Evolutionary conservation across 2,888 invertebrate genomes (phyloP), one percentile per base, ranked within the genome.

Genomic region (Myopa tessellatipennis): DNA sequence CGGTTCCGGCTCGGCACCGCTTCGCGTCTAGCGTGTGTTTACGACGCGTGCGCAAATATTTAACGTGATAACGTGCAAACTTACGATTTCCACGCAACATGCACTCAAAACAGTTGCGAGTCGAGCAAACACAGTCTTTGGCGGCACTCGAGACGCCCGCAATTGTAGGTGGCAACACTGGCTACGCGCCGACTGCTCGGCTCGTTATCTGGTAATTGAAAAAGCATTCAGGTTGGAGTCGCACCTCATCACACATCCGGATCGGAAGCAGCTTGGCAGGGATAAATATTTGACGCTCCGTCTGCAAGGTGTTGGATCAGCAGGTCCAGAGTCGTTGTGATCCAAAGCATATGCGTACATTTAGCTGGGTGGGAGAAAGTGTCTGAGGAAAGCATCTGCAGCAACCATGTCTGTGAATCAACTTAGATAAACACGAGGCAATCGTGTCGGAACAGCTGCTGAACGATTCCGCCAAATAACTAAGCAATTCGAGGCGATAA

Each of bases 41-140:
- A 77, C 76, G 77, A 74, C 80, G 78, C 78, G 80, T 80, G 80
- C 76, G 78, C 78, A 77, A 80, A 77, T 80, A 80, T 80, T 80
- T 80, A 77, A 78, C 77, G 70, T 78, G 77, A 76, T 77, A 78
- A 78, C 69, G 77, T 77, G 80, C 74, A 76, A 77, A 74, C 78
- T 67, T 78, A 68, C 78, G 65, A 73, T 45, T 71, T 73, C 73
- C 68, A 52, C 50, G 60, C 60, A 60, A 72, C 72, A 55, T 63
- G 61, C 26, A 73, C 60, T 72, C 72, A 18, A 45, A 34, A 63
- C 63, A 45, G 50, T 70, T 50, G 50, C 55, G 70, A 55, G 58
- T 34, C 40, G 73, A 10, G 50, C 61, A 73, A 73, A 73, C n/a
- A 73, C 26, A 18, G 61, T 61, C 73, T 60, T 55, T 71, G 71